Evolutionary conservation across 2,888 invertebrate genomes (phyloP).

Genomic region (Drosophila picticornis): DNA sequence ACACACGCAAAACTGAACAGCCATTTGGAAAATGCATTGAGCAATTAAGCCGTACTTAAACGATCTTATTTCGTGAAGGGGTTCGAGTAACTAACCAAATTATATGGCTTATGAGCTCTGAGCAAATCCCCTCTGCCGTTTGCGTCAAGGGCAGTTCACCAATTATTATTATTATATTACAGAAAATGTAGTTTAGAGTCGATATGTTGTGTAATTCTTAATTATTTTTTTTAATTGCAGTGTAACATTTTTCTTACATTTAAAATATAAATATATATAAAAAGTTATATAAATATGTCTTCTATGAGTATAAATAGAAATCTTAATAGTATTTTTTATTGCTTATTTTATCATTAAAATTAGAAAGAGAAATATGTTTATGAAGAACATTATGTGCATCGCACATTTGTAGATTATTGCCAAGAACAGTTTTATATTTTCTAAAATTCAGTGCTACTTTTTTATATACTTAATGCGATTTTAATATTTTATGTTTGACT

Average conservation of each 20-base stretch:
- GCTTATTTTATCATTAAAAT: not conserved
- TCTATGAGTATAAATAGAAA: not conserved
- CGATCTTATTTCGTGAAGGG: not conserved
- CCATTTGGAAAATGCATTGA: not conserved
- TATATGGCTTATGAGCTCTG: not conserved
- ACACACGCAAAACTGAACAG: constrained; percentile 28
- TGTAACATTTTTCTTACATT: not conserved
- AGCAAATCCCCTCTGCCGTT: not conserved
- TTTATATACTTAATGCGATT: not conserved
- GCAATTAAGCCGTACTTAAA: constrained; percentile 19
- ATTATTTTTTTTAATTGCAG: not conserved
- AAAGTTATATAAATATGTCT: not conserved
- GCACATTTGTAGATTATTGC: not conserved
- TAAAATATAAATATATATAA: too few species aligned
- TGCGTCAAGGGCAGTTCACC: not conserved
- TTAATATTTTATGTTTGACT: too few species aligned
- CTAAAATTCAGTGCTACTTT: not conserved
- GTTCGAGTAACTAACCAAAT: constrained; percentile 1
- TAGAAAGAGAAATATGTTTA: not conserved
- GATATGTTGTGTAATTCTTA: not conserved
- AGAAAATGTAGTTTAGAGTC: not conserved
- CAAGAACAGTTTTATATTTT: not conserved
- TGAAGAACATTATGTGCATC: not conserved
- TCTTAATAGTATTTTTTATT: not conserved
- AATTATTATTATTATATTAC: not conserved